Evolutionary conservation across 2,888 invertebrate species (phyloP).

Genomic region (Myathropa florea): DNA sequence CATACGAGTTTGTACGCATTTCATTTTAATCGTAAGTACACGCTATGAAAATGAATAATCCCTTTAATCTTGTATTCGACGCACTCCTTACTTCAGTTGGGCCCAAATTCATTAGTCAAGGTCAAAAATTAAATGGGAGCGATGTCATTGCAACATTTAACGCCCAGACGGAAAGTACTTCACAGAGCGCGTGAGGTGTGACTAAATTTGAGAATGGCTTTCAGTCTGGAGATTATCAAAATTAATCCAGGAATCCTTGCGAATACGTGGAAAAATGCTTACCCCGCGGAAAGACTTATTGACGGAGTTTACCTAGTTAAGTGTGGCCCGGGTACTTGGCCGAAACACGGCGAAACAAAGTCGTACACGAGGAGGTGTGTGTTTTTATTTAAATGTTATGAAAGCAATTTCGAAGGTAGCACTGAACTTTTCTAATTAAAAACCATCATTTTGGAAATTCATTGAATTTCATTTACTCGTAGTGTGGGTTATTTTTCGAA

Average conservation of each 20-base stretch:
- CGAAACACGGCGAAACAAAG: background rate
- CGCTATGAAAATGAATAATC: background rate
- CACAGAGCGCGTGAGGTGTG: background rate
- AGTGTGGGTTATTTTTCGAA: background rate
- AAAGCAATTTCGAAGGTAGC: background rate
- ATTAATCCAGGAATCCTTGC: background rate
- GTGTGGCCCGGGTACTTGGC: background rate
- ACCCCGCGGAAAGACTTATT: background rate
- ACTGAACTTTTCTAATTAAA: constrained; percentile 16
- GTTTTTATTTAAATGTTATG: background rate
- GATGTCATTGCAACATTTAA: background rate
- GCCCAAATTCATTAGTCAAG: background rate
- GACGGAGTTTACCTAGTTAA: background rate
- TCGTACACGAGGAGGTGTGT: background rate
- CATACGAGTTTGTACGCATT: background rate
- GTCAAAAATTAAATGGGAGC: background rate
- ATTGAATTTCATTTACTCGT: background rate
- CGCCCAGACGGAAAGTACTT: no score
- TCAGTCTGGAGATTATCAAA: background rate
- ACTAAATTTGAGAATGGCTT: background rate
- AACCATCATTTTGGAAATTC: background rate
- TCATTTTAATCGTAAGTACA: constrained; percentile 10
- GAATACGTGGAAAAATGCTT: background rate
- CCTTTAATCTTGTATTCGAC: background rate
- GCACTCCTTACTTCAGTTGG: background rate